Percentiles rank a stretch among this genome's conserved stretches.
phyloP scores from a whole-genome alignment of 1,140 invertebrate genomes.

The Sinonovacula constricta region DNA sequence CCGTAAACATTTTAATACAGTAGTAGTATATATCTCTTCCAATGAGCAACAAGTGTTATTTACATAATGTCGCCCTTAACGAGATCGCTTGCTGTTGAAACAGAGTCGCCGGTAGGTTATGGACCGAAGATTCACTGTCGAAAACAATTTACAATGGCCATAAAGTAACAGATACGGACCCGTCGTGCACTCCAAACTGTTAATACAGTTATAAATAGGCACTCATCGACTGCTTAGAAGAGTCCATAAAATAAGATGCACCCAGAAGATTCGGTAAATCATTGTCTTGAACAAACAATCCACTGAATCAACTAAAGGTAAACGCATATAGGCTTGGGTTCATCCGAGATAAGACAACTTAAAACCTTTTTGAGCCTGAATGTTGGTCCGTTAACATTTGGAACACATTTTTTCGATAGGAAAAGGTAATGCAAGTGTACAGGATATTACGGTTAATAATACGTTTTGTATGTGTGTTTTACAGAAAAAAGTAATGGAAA shows the following conservation, averaged over 20 bases:
- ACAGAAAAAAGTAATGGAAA: too few species aligned
- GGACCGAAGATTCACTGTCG: too few species aligned
- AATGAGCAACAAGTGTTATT: too few species aligned
- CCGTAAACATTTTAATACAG: too few species aligned
- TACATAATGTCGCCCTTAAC: too few species aligned
- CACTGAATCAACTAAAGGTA: not conserved
- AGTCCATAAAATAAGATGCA: not conserved
- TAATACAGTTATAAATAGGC: not conserved
- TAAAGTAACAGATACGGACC: constrained; percentile 21
- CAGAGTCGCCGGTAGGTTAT: too few species aligned
- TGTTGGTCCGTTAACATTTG: not conserved
- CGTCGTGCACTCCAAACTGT: constrained; percentile 14
- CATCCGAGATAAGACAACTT: not conserved
- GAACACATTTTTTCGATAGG: not conserved
- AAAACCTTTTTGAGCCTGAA: not conserved
- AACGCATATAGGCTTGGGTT: not conserved
- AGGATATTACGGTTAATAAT: too few species aligned
- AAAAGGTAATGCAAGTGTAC: not conserved
- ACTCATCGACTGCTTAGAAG: not conserved
- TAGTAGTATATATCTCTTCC: too few species aligned
- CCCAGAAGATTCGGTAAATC: too few species aligned
- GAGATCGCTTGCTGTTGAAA: too few species aligned
- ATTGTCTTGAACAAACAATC: not conserved
- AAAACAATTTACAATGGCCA: constrained; percentile 31
- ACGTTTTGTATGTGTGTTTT: too few species aligned